Evolutionary conservation across 1,140 invertebrate species (phyloP).

Genomic region (Zaprionus nigranus): DNA sequence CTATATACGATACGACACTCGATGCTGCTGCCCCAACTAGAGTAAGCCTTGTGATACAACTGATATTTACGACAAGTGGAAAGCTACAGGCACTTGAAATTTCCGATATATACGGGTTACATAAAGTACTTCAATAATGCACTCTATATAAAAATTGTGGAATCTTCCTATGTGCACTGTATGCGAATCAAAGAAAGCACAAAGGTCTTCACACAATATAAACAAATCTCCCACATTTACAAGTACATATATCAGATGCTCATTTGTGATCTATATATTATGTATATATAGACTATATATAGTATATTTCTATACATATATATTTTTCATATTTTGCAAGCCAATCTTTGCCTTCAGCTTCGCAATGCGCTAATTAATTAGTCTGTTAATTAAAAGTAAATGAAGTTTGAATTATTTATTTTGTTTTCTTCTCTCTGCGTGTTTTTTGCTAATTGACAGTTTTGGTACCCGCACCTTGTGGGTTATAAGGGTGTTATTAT

Average conservation of each 20-base stretch:
- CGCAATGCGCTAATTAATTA: conserved; percentile 46
- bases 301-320: not conserved
- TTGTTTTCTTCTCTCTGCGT: conserved; percentile 15
- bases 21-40: not conserved
- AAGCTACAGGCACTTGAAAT: not conserved
- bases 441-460: conserved; percentile 35
- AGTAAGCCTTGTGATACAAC: not conserved
- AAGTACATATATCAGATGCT: not conserved
- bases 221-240: not conserved
- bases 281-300: not conserved
- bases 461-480: not conserved
- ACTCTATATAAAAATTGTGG: not conserved
- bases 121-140: not conserved
- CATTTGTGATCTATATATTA: no score
- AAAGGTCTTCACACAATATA: not conserved
- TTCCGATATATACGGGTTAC: not conserved
- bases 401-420: conserved; percentile 37
- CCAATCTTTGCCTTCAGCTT: no score
- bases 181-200: not conserved
- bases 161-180: not conserved
- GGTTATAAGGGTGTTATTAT: no score
- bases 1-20: conserved; percentile 8
- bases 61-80: not conserved
- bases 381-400: conserved; percentile 40
- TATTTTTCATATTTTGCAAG: not conserved